These are phyloP conservation scores for Pogonocherus hispidulus DNA, from an alignment of 2,888 invertebrate genomes.

Conservation along the genomic window DNA sequence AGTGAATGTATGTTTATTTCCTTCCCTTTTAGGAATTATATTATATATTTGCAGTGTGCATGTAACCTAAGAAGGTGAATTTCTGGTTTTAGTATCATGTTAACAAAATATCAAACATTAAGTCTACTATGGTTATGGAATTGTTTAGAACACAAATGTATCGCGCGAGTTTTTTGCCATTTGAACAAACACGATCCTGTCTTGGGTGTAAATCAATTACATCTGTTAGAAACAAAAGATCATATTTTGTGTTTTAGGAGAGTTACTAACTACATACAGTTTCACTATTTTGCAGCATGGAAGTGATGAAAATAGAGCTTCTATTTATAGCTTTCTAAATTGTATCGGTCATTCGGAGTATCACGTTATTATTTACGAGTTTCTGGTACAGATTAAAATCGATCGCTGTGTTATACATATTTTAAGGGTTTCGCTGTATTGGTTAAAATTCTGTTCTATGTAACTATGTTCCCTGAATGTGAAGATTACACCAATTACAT, in stretches of 20 bases:
- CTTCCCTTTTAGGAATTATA: neutral
- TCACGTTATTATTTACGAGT: conserved; percentile 4
- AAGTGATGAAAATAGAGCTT: neutral
- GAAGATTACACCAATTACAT: neutral
- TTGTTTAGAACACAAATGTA: too few relatives aligned
- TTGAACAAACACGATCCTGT: neutral
- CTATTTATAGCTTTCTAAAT: conserved; percentile 6
- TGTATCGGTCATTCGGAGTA: neutral
- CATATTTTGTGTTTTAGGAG: neutral
- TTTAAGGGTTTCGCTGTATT: neutral
- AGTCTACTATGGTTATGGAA: too few relatives aligned
- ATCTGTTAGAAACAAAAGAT: neutral
- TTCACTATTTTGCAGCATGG: neutral
- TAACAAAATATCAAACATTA: too few relatives aligned
- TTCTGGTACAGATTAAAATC: neutral
- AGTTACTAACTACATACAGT: neutral
- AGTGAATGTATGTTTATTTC: neutral
- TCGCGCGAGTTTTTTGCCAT: neutral
- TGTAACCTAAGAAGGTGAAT: too few relatives aligned
- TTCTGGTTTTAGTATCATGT: too few relatives aligned
- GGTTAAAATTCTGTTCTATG: neutral
- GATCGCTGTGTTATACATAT: neutral
- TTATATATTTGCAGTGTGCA: too few relatives aligned
- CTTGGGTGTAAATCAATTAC: neutral
- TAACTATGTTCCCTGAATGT: neutral